Percentiles rank a stretch among this genome's conserved stretches.
phyloP scores from a whole-genome alignment of 2,888 invertebrate species.

The Sarcophaga carnaria region DNA sequence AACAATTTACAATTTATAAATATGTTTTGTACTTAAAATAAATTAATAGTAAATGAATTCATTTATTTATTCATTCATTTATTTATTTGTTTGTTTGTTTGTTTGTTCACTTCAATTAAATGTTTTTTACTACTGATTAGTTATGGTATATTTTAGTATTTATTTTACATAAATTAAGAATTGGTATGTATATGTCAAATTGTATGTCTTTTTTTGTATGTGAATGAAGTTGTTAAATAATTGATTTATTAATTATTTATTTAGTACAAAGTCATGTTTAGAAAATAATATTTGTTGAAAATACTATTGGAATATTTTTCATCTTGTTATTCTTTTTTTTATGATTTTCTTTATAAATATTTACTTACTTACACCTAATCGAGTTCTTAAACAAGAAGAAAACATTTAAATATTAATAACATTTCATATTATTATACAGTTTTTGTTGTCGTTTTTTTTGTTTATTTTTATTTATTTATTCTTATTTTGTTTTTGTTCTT shows the following conservation, averaged over 20 bases:
- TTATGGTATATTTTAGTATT: background rate
- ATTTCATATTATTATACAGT: background rate
- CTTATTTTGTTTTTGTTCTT: background rate
- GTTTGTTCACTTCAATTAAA: background rate
- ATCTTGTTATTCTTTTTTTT: background rate
- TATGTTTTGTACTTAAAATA: background rate
- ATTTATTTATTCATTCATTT: background rate
- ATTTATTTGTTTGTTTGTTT: background rate
- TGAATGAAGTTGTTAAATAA: background rate
- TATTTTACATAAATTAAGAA: background rate
- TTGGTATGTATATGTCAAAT: background rate
- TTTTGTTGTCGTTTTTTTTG: background rate
- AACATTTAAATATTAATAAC: slow-evolving; percentile 38
- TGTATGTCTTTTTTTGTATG: background rate
- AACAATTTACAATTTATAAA: slow-evolving; percentile 22
- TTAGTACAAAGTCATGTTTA: slow-evolving; percentile 1
- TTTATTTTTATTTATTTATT: background rate
- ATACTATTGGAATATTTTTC: background rate
- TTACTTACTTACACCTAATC: slow-evolving; percentile 20
- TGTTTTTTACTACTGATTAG: no score
- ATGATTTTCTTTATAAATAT: slow-evolving; percentile 16
- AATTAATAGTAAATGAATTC: background rate
- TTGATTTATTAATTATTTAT: background rate
- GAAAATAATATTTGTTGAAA: background rate
- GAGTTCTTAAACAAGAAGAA: slow-evolving; percentile 22